Evolutionary conservation across 2,888 invertebrate genomes (phyloP).

Genomic region (Pterostichus madidus): DNA sequence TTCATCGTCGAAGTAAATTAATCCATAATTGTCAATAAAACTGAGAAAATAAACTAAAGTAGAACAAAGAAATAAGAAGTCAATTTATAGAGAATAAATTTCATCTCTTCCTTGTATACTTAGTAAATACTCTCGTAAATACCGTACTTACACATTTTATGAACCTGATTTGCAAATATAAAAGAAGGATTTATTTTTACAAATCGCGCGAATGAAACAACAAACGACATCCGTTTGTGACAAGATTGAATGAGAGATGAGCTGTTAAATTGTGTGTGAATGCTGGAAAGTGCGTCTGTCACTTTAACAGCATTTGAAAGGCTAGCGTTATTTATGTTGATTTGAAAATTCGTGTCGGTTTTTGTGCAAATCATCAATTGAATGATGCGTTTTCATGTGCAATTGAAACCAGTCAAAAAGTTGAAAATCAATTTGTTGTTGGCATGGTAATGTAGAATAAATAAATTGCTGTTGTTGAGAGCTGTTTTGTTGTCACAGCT

Average conservation of each 20-base stretch:
- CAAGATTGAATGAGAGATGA: slow-evolving; percentile 16
- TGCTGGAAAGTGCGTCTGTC: slow-evolving; percentile 36
- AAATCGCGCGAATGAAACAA: slow-evolving; percentile 4
- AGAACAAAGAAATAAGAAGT: too few relatives aligned
- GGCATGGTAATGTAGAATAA: not conserved
- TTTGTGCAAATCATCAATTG: not conserved
- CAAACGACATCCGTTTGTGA: slow-evolving; percentile 20
- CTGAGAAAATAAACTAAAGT: too few relatives aligned
- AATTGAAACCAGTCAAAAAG: slow-evolving; percentile 24
- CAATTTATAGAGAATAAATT: too few relatives aligned
- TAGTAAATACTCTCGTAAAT: too few relatives aligned
- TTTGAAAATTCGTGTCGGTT: slow-evolving; percentile 13
- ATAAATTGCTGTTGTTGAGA: not conserved
- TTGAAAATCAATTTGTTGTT: slow-evolving; percentile 19
- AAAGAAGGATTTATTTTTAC: not conserved
- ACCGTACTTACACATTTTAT: too few relatives aligned
- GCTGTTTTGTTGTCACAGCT: not conserved
- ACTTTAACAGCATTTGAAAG: slow-evolving; percentile 25
- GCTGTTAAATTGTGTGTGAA: slow-evolving; percentile 33
- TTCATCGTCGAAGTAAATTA: too few relatives aligned
- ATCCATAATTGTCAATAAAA: too few relatives aligned
- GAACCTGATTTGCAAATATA: too few relatives aligned
- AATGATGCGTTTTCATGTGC: slow-evolving; percentile 31
- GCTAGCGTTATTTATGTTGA: slow-evolving; percentile 21
- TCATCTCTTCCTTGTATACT: too few relatives aligned